These are phyloP conservation scores for Ia io DNA, from an alignment of 2,113 vertebrate species.

Conservation along the genomic window DNA sequence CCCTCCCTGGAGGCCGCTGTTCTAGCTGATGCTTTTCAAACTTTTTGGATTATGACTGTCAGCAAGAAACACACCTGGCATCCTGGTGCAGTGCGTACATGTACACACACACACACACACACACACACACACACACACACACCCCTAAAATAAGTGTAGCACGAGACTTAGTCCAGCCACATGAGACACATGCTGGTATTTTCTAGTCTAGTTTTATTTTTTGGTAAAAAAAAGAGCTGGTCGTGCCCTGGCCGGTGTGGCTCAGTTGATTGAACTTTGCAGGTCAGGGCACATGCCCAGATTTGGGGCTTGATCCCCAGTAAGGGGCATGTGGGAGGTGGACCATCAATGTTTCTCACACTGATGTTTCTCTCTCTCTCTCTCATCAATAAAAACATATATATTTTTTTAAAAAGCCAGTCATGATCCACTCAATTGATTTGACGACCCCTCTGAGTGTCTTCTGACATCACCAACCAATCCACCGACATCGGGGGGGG, in stretches of 20 bases:
- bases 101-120: not conserved
- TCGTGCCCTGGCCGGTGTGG: not conserved
- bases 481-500: not conserved
- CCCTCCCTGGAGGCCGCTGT: not conserved
- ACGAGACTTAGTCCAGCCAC: not conserved
- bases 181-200: not conserved
- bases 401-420: not conserved
- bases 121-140: not conserved
- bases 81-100: rapidly evolving
- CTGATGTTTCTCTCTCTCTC: not conserved
- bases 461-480: not conserved
- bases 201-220: not conserved
- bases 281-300: not conserved
- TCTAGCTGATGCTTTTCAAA: not conserved
- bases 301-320: not conserved
- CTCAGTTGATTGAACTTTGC: not conserved
- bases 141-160: not conserved
- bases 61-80: not conserved
- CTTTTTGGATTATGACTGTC: not conserved
- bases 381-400: not conserved
- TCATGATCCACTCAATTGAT: not conserved
- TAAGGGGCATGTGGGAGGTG: not conserved
- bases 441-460: not conserved
- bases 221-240: not conserved
- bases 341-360: not conserved